Evolutionary conservation across 2,113 vertebrate genomes (phyloP).

Genomic region (Zosterops borbonicus): DNA sequence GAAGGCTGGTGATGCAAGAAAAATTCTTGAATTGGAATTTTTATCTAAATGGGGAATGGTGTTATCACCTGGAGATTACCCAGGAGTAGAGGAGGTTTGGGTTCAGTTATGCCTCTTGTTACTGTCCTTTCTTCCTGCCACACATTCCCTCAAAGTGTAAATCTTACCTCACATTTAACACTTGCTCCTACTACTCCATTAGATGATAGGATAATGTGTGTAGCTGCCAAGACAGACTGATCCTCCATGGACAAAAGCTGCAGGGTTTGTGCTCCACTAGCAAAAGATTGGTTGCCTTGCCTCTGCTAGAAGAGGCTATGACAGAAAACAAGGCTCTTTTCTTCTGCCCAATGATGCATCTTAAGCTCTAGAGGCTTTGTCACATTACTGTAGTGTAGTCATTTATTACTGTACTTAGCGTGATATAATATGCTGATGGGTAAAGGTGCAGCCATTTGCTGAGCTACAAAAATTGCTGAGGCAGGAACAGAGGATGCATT

Average conservation of each 20-base stretch:
- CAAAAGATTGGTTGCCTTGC: background rate
- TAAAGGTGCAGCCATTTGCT: background rate
- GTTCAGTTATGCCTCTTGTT: background rate
- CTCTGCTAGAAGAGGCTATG: background rate
- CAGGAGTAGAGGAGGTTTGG: background rate
- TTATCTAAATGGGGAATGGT: background rate
- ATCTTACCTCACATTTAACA: background rate
- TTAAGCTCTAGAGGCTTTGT: background rate
- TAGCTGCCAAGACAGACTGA: background rate
- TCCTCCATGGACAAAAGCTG: background rate
- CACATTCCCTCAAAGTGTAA: background rate
- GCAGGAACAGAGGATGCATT: background rate
- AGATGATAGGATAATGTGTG: background rate
- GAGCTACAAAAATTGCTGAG: slow-evolving; percentile 10
- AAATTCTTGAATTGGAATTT: background rate
- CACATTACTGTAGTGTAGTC: background rate
- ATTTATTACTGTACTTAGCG: background rate
- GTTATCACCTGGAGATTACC: background rate
- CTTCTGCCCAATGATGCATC: background rate
- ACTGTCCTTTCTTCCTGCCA: background rate
- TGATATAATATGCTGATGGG: background rate
- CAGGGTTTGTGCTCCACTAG: background rate
- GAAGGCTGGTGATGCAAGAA: background rate
- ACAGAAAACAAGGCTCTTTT: background rate
- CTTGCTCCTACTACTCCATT: background rate